Evolutionary conservation across 2,888 invertebrate species (phyloP).

Genomic region (Oligia latruncula): DNA sequence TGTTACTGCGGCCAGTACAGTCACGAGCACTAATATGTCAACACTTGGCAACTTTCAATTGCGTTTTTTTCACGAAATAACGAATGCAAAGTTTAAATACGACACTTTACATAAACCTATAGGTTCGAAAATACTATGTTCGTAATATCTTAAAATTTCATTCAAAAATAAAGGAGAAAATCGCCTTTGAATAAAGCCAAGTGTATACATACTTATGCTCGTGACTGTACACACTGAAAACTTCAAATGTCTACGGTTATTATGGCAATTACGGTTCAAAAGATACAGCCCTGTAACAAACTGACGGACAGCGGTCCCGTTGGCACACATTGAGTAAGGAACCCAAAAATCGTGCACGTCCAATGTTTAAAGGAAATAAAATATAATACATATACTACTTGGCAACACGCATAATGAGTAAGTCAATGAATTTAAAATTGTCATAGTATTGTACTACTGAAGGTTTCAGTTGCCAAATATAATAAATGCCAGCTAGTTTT

Average conservation of each 20-base stretch:
- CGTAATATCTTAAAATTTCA: too few species aligned
- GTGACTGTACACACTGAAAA: background rate
- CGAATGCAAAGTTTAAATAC: too few species aligned
- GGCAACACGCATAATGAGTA: slow-evolving; percentile 31
- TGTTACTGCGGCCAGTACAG: background rate
- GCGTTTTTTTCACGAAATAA: too few species aligned
- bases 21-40: too few species aligned
- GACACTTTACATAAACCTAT: too few species aligned
- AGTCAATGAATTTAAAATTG: slow-evolving; percentile 22
- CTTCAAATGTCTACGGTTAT: background rate
- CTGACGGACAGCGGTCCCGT: background rate
- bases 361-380: slow-evolving; percentile 5
- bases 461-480: slow-evolving; percentile 38
- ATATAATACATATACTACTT: slow-evolving; percentile 17
- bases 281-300: background rate
- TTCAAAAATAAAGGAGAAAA: too few species aligned
- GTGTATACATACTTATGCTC: too few species aligned
- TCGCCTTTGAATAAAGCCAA: too few species aligned
- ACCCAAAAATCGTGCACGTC: background rate
- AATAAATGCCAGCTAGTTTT: slow-evolving; percentile 14
- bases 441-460: slow-evolving; percentile 37
- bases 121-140: too few species aligned
- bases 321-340: background rate
- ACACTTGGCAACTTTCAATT: too few species aligned
- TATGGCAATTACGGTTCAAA: background rate